Percentiles rank a stretch among this genome's conserved stretches.
phyloP scores from a whole-genome alignment of 2,888 invertebrate genomes.

The Toxonevra muliebris region DNA sequence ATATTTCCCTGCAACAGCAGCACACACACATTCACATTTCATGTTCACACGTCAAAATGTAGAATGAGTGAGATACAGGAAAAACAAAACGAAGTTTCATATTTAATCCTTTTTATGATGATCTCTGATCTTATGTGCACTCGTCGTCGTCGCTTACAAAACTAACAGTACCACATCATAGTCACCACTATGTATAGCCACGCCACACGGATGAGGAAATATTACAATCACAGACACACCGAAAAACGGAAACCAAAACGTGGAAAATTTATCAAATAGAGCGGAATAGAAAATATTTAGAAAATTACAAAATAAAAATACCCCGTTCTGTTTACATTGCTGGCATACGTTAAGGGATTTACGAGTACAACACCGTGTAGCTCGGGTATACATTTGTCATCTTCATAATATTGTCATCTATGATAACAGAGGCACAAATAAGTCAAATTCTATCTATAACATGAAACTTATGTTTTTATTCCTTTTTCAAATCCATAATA shows the following conservation, averaged over 20 bases:
- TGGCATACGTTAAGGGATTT: too few species aligned
- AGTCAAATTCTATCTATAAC: conserved; percentile 18
- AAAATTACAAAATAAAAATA: too few species aligned
- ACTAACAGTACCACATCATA: too few species aligned
- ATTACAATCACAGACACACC: conserved; percentile 12
- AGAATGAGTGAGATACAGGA: conserved; percentile 1
- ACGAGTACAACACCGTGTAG: too few species aligned
- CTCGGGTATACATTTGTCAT: conserved; percentile 35
- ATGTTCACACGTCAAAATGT: too few species aligned
- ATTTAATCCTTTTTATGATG: conserved; percentile 42
- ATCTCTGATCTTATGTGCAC: conserved; percentile 35
- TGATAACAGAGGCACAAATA: conserved; percentile 1
- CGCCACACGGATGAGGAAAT: not conserved
- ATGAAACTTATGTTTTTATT: conserved; percentile 33
- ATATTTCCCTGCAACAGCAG: too few species aligned
- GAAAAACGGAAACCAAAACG: conserved; percentile 25
- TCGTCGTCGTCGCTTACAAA: too few species aligned
- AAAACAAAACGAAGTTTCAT: conserved; percentile 24
- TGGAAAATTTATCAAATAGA: too few species aligned
- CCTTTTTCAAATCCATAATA: conserved; percentile 7
- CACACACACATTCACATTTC: too few species aligned
- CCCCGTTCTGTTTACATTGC: too few species aligned
- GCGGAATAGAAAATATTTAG: too few species aligned
- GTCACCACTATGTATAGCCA: not conserved
- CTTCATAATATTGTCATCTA: conserved; percentile 23